Percentiles rank a stretch among this genome's conserved stretches.
Conservation (phyloP, 2,888 invertebrate species). For the Drosophila birchii region DNA sequence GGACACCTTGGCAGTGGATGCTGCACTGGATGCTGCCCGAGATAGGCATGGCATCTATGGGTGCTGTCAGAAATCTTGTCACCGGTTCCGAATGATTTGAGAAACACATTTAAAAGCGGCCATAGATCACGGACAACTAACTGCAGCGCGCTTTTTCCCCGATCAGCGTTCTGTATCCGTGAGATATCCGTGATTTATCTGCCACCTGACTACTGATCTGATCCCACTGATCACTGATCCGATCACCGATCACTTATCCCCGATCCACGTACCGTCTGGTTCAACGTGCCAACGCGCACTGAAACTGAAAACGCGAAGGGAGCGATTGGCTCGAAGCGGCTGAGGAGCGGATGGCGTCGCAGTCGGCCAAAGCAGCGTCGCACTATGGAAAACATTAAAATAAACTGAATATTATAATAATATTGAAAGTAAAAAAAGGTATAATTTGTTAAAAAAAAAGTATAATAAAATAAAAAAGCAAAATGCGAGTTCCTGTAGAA, state of each 20-base stretch:
- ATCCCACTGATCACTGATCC: slow-evolving; percentile 25
- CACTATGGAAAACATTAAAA: neutral
- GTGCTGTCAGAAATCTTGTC: slow-evolving; percentile 56
- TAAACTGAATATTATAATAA: too few species aligned
- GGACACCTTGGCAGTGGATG: slow-evolving; percentile 64
- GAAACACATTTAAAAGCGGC: slow-evolving; percentile 37
- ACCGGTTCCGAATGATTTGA: slow-evolving; percentile 14
- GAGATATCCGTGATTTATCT: slow-evolving; percentile 9
- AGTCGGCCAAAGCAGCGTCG: slow-evolving; percentile 2
- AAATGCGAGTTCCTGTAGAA: too few species aligned
- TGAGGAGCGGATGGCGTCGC: slow-evolving; percentile 23
- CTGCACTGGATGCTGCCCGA: slow-evolving; percentile 41
- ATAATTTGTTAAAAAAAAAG: neutral
- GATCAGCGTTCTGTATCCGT: slow-evolving; percentile 35
- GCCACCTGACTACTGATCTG: slow-evolving; percentile 5
- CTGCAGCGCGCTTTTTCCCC: slow-evolving; percentile 19
- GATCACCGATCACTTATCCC: slow-evolving; percentile 29
- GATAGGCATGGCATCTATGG: slow-evolving; percentile 7
- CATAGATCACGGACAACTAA: slow-evolving; percentile 60
- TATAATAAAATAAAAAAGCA: neutral
- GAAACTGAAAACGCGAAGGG: slow-evolving; percentile 46
- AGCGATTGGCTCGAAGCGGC: slow-evolving; percentile 15
- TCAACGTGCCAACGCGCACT: slow-evolving; percentile 82
- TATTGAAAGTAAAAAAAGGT: too few species aligned
- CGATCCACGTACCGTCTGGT: slow-evolving; percentile 64